Percentiles rank a stretch among this genome's conserved stretches.
phyloP scores from a whole-genome alignment of 2,797 vertebrate genomes.

The Apodemus agrarius region DNA sequence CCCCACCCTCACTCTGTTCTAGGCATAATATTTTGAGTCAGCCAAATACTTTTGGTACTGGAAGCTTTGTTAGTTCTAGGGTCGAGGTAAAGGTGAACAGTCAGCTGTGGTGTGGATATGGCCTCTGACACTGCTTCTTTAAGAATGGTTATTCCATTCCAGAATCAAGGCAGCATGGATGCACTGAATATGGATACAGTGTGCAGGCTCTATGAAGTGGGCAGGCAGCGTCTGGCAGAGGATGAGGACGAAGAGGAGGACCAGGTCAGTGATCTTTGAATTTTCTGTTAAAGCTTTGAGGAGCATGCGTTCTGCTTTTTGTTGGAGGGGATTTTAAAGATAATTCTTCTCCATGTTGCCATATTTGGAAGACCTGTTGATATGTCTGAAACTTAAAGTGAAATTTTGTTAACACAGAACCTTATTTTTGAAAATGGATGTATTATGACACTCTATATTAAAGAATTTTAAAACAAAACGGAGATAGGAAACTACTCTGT shows the following conservation, averaged over 20 bases:
- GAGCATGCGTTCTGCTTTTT: neutral
- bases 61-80: slow-evolving; percentile 10
- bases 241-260: slow-evolving; percentile 99
- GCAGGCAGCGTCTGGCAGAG: slow-evolving; percentile 97
- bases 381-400: slow-evolving; percentile 24
- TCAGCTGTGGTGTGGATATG: neutral
- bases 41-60: neutral
- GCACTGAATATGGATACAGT: slow-evolving; percentile 98
- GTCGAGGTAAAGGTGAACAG: neutral
- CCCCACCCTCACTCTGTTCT: neutral
- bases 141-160: slow-evolving; percentile 66
- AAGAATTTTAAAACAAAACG: neutral
- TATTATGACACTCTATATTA: neutral
- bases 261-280: slow-evolving; percentile 90
- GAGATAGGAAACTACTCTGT: neutral
- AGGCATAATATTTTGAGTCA: slow-evolving; percentile 3
- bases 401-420: neutral
- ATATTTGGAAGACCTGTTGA: neutral
- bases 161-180: slow-evolving; percentile 97
- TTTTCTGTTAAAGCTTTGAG: slow-evolving; percentile 25
- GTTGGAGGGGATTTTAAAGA: neutral
- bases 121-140: slow-evolving; percentile 4
- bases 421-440: neutral
- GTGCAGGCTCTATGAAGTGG: slow-evolving; percentile 98
- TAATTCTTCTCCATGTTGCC: neutral